Conservation (phyloP, 2,888 invertebrate genomes). For the Trimorus sp. region DNA sequence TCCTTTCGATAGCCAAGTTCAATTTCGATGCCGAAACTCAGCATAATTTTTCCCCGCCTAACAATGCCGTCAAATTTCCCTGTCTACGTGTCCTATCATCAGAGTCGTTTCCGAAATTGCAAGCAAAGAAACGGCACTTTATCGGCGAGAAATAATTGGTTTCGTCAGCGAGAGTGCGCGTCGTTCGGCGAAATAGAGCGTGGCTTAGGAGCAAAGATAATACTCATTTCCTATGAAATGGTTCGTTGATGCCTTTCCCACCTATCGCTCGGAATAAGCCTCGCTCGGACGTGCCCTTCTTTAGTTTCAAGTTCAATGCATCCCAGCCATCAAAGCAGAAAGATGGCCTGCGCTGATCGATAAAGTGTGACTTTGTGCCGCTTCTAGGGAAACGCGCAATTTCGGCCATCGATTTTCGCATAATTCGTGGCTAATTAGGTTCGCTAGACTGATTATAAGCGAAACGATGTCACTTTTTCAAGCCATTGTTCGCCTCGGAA, state of each 20-base stretch:
- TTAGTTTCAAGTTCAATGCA: slow-evolving; percentile 62
- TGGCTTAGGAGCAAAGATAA: slow-evolving; percentile 21
- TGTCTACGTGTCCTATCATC: no score
- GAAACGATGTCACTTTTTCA: no score
- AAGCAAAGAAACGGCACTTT: neutral
- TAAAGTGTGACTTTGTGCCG: slow-evolving; percentile 34
- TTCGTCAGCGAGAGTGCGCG: slow-evolving; percentile 8
- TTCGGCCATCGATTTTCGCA: neutral
- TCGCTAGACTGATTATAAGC: no score
- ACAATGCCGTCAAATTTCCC: neutral
- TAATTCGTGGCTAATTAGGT: no score
- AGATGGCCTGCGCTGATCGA: slow-evolving; percentile 43
- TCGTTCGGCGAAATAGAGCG: slow-evolving; percentile 46
- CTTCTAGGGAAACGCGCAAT: slow-evolving; percentile 15
- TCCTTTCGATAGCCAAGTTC: slow-evolving; percentile 12
- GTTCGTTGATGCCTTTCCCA: slow-evolving; percentile 62
- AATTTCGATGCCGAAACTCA: slow-evolving; percentile 15
- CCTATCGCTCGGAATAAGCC: slow-evolving; percentile 29
- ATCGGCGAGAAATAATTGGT: slow-evolving; percentile 20
- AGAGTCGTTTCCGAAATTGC: no score
- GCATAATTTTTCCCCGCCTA: slow-evolving; percentile 6
- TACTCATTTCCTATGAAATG: slow-evolving; percentile 49
- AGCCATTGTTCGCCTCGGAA: no score
- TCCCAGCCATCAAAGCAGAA: slow-evolving; percentile 33
- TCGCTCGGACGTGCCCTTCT: slow-evolving; percentile 48